Conservation (phyloP, 92 coral and sea anemone genomes). For the Bergia sp. region DNA sequence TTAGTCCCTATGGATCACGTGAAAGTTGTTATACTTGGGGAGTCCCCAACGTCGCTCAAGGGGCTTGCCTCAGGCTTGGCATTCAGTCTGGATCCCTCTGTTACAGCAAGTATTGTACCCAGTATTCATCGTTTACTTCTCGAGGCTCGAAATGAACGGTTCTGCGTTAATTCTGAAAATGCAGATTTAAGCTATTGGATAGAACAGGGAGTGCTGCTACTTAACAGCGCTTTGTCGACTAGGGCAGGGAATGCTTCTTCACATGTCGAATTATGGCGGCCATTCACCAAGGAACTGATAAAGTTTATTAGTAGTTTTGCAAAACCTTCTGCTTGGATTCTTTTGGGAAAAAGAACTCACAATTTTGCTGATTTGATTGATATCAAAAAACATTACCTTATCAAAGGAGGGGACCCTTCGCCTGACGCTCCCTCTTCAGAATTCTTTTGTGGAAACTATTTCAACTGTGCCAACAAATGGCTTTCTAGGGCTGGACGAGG, state of each 20-base stretch:
- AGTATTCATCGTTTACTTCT: constrained; percentile 36
- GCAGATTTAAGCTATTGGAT: constrained; percentile 26
- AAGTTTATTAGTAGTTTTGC: constrained; percentile 28
- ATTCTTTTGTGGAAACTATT: constrained; percentile 37
- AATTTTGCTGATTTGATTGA: constrained; percentile 10
- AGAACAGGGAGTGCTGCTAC: constrained; percentile 8
- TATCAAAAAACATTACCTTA: constrained; percentile 20
- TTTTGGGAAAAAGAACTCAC: constrained; percentile 9
- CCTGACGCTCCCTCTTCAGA: neutral
- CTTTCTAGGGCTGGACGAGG: constrained; percentile 21
- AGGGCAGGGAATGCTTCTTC: constrained; percentile 8
- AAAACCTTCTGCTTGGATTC: constrained; percentile 37
- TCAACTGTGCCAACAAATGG: constrained; percentile 36
- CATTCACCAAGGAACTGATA: constrained; percentile 25
- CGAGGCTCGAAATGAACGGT: constrained; percentile 33
- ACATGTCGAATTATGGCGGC: constrained; percentile 16
- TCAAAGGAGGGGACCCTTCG: constrained; percentile 36
- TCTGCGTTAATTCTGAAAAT: constrained; percentile 34
- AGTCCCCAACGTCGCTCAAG: constrained; percentile 14
- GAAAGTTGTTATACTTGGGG: constrained; percentile 19
- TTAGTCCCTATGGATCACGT: constrained; percentile 21
- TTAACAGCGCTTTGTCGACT: constrained; percentile 26
- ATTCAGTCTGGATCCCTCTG: constrained; percentile 30
- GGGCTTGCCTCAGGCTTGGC: constrained; percentile 40
- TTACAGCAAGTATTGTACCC: constrained; percentile 25